Base-by-base conservation (phyloP, 92 coral and sea anemone species). In the Muricea muricata region DNA sequence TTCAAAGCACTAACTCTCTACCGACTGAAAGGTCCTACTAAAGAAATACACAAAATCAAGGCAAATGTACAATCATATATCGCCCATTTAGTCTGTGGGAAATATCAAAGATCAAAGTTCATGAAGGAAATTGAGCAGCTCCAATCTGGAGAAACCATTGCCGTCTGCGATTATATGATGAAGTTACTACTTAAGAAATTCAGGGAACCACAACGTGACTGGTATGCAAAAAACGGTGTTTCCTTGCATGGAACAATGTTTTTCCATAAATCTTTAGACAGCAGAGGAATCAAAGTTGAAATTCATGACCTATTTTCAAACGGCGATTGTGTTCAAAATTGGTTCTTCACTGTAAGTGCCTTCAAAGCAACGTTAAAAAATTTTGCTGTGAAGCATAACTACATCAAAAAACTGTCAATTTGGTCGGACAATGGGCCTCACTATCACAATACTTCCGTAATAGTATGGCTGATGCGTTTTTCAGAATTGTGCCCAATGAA, bases 401-500 rank as follows among this genome's bases (percentile, higher is more conserved):
- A 76, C 42, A 56, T 85, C 4, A 75, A 24, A 56, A 23, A 52
- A 34, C 58, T 85, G 60, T 55, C 29, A 28, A 45, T 86, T 23
- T 78, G 88, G 88, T 75, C 88, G 2, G 89, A 86, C 73, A 86
- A 86, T 39, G n/a, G n/a, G n/a, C n/a, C n/a, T n/a, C n/a, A n/a
- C n/a, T n/a, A n/a, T n/a, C n/a, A n/a, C n/a, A n/a, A n/a, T n/a
- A n/a, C n/a, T n/a, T n/a, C n/a, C n/a, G n/a, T n/a, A n/a, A n/a
- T n/a, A n/a, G n/a, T n/a, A n/a, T n/a, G n/a, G n/a, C n/a, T n/a
- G n/a, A n/a, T n/a, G n/a, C n/a, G n/a, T n/a, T n/a, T n/a, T n/a
- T 39, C 45, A 39, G 45, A 39, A 39, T 39, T 39, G 45, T 39
- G 45, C 11, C 45, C 45, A 5, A 39, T 39, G 5, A 39, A 5